These are phyloP conservation scores for Charanyca ferruginea DNA, from an alignment of 2,888 invertebrate genomes.

Conservation along the genomic window DNA sequence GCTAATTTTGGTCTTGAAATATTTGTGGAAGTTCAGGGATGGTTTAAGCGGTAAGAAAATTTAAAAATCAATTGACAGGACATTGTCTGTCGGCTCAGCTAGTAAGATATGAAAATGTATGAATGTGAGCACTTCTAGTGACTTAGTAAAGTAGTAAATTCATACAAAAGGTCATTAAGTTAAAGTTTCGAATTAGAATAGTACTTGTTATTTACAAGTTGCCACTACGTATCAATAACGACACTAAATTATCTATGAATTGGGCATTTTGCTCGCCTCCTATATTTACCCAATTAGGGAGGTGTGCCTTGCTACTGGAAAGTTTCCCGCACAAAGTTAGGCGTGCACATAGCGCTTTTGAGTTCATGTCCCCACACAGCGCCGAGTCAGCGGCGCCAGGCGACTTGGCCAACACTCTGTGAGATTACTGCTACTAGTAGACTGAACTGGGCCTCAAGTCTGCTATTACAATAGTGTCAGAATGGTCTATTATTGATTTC, in stretches of 20 bases:
- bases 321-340: constrained; percentile 80
- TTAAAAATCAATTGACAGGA: too few relatives aligned
- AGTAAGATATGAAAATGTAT: background rate
- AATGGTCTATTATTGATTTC: too few relatives aligned
- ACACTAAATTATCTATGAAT: constrained; percentile 70
- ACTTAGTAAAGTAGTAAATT: too few relatives aligned
- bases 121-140: too few relatives aligned
- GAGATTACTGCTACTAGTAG: background rate
- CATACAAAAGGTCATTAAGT: background rate
- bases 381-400: constrained; percentile 21
- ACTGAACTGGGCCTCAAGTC: too few relatives aligned
- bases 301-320: constrained; percentile 80
- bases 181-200: background rate
- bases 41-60: too few relatives aligned
- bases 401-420: constrained; percentile 12
- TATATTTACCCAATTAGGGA: constrained; percentile 87
- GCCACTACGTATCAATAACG: constrained; percentile 57
- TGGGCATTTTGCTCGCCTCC: constrained; percentile 71
- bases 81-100: too few relatives aligned
- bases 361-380: constrained; percentile 70
- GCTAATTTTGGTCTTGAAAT: too few relatives aligned
- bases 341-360: constrained; percentile 76
- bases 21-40: too few relatives aligned
- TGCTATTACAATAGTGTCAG: too few relatives aligned
- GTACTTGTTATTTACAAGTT: constrained; percentile 1